A percentile compares a stretch with the other conserved stretches of the same genome.
Evolutionary conservation across 2,113 vertebrate genomes (phyloP).

Genomic region (Riparia riparia): DNA sequence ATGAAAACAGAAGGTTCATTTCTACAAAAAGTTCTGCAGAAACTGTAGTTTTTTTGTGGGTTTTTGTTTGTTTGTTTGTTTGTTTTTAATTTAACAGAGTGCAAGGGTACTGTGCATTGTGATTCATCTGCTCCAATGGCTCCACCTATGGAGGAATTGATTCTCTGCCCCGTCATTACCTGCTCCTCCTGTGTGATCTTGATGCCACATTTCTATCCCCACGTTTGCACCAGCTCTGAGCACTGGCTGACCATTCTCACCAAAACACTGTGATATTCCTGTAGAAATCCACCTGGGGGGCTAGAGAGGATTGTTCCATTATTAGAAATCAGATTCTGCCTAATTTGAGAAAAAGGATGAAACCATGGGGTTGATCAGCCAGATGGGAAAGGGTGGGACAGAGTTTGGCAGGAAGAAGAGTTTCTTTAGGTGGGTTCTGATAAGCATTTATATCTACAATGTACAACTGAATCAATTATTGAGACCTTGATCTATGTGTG

Average conservation of each 20-base stretch:
- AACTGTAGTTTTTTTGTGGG: not conserved
- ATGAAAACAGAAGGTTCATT: not conserved
- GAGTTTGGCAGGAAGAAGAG: rapidly evolving
- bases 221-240: not conserved
- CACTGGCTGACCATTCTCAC: not conserved
- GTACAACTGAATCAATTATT: not conserved
- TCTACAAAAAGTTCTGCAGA: not conserved
- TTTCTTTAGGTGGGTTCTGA: not conserved
- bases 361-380: not conserved
- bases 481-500: not conserved
- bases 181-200: not conserved
- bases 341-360: not conserved
- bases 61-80: not conserved
- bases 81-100: not conserved
- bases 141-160: not conserved
- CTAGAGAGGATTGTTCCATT: not conserved
- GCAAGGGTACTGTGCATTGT: not conserved
- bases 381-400: not conserved
- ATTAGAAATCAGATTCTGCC: not conserved
- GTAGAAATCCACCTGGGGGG: not conserved
- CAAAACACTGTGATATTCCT: not conserved
- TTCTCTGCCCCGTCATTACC: not conserved
- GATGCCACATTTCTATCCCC: not conserved
- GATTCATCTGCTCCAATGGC: not conserved
- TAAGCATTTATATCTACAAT: not conserved